Evolutionary conservation across 2,113 vertebrate species (phyloP), one percentile per base, ranked within the genome.

Genomic region (Telmatochromis sp.): DNA sequence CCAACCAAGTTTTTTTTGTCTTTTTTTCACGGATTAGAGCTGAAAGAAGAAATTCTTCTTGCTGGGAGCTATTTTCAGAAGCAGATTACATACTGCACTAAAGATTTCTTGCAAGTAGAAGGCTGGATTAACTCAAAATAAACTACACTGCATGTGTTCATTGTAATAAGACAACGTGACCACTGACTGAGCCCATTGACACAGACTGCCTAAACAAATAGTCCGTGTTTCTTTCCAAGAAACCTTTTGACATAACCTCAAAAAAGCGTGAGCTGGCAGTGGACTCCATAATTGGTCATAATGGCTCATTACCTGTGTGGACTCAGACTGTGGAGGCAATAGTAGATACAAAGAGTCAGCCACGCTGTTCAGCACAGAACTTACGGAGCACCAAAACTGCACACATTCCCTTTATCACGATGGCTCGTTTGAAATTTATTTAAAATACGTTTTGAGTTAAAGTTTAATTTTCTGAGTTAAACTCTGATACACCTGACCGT

Each of bases 241-340:
- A 55, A 55, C 54, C 54, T 55, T 55, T 55, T 55, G 54, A 55
- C 54, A 0, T 26, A 26, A 55, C 21, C 11, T 55, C 21, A 3
- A 26, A 55, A 55, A 55, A 55, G 1, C 21, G 1, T 0, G 54
- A 55, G 21, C 54, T 26, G 54, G 54, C 11, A 2, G 4, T 0
- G 0, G 54, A 55, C 54, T 7, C 1, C 54, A 55, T 55, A 55
- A 55, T 0, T 26, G 54, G 54, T 55, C 2, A 14, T 0, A 26
- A 5, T 26, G 12, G 21, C 21, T 55, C 54, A 55, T 55, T 55
- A 2, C 6, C 1, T 55, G 54, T 55, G 0, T 55, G 53, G 53
- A 55, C 54, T 55, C 6, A 0, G 54, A 55, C 54, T 26, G 11
- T 55, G 1, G 45, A 2, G 0, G 53, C 53, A 55, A 23, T 23